Evolutionary conservation across 2,888 invertebrate genomes (phyloP), one percentile per base, ranked within the genome.

Genomic region (Sericinus montela): DNA sequence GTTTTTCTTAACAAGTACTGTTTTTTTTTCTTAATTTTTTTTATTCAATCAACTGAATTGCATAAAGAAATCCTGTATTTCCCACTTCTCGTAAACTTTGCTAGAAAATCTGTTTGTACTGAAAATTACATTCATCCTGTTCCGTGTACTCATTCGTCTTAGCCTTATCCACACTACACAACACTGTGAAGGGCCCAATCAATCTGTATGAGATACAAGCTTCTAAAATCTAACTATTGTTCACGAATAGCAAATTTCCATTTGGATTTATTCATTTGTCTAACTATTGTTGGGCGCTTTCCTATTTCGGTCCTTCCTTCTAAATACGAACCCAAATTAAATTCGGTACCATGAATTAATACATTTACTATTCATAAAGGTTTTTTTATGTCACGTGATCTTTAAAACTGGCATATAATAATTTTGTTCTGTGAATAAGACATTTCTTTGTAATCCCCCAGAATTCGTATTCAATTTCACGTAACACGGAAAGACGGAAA

Each of bases 211-310:
- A 86, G 87, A 88, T 88, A 87, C 82, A 80, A 62, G 80, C 84
- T 78, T 82, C 85, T 79, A 83, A 83, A 83, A 84, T 85, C 85
- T 84, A 85, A 85, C 86, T 84, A 88, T 88, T 88, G 87, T 88
- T 85, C 86, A 73, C 74, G 78, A 81, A 83, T 85, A 81, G 81
- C 83, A 85, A 83, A 86, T 85, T 87, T 86, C 86, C 82, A 85
- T 87, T 87, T 77, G 83, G 80, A 88, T 87, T 87, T 87, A 85
- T 88, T 87, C 87, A 86, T 85, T 88, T 86, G 87, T 84, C 80
- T 83, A 84, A 82, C 85, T 80, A 82, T 85, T 82, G 82, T 83
- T 76, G 77, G 81, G 60, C 62, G 64, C 63, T 69, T 64, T 67
- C 67, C 75, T 70, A 69, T 72, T 75, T 72, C 68, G 72, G 66